phyloP scores from a whole-genome alignment of 92 coral and sea anemone species.

The Epizoanthus ramosus region DNA sequence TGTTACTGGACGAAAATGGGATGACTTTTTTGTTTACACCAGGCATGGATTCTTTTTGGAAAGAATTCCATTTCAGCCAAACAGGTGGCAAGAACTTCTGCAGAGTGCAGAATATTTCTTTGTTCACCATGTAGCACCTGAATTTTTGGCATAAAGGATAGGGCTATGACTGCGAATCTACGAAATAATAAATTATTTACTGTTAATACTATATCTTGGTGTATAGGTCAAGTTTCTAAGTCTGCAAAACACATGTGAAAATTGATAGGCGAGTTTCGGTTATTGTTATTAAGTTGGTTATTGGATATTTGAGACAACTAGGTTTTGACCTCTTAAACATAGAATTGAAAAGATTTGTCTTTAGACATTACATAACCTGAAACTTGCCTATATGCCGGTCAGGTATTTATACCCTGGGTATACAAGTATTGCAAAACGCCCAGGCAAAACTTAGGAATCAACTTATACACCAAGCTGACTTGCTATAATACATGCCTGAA shows the following conservation, averaged over 20 bases:
- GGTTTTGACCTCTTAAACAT: not conserved
- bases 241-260: no score
- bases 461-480: conserved; percentile 14
- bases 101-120: conserved; percentile 54
- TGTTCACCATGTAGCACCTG: conserved; percentile 50
- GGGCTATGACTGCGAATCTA: no score
- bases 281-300: no score
- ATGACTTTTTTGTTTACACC: conserved; percentile 59
- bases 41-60: conserved; percentile 54
- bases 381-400: no score
- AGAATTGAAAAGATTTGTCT: not conserved
- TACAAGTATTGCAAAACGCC: no score
- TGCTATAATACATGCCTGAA: no score
- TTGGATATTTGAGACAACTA: no score
- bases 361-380: not conserved
- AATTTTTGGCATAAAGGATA: not conserved
- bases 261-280: no score
- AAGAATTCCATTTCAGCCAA: conserved; percentile 53
- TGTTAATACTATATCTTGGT: no score
- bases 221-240: no score
- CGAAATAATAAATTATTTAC: no score
- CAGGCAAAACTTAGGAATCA: not conserved
- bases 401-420: no score
- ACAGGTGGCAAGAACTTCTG: conserved; percentile 49
- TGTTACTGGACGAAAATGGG: conserved; percentile 45